Percentiles rank a stretch among this genome's conserved stretches.
Evolutionary conservation across 92 coral and sea anemone genomes (phyloP).

Genomic region (Porites rus): DNA sequence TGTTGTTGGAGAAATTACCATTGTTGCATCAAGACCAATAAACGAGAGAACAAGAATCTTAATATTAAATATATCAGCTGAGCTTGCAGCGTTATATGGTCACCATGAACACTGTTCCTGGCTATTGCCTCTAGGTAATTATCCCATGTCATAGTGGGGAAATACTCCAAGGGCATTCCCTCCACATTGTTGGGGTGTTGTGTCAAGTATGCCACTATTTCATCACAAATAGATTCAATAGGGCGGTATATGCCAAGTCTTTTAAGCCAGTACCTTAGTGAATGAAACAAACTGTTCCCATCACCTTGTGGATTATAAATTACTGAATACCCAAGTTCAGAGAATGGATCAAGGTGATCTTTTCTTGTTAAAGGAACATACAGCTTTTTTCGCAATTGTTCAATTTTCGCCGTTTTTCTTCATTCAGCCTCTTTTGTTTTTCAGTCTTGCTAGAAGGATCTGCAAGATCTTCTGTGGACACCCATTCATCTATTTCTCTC

Average conservation of each 20-base stretch:
- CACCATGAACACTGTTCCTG: conserved; percentile 37
- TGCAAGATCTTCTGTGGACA: conserved; percentile 50
- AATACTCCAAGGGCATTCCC: conserved; percentile 20
- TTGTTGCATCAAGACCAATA: conserved; percentile 37
- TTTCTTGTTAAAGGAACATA: conserved; percentile 6
- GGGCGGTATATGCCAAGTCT: conserved; percentile 41
- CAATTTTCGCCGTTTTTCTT: conserved; percentile 17
- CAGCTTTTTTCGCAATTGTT: conserved; percentile 22
- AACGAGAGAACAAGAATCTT: conserved; percentile 33
- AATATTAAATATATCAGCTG: conserved; percentile 39
- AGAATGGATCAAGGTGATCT: conserved; percentile 20
- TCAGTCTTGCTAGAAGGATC: neutral
- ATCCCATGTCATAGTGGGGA: conserved; percentile 38
- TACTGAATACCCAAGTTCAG: conserved; percentile 3
- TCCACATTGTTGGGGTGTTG: conserved; percentile 35
- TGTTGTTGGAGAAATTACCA: conserved; percentile 18
- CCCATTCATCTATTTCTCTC: conserved; percentile 29
- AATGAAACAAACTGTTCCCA: conserved; percentile 39
- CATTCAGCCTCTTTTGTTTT: conserved; percentile 1
- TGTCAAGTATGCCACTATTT: conserved; percentile 29
- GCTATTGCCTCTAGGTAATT: conserved; percentile 32
- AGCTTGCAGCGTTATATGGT: conserved; percentile 45
- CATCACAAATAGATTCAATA: conserved; percentile 26
- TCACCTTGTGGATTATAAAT: conserved; percentile 18
- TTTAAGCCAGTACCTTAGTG: conserved; percentile 14